A percentile compares a stretch with the other conserved stretches of the same genome.
Evolutionary conservation across 2,888 invertebrate species (phyloP).

Genomic region (Euspilapteryx auroguttella): DNA sequence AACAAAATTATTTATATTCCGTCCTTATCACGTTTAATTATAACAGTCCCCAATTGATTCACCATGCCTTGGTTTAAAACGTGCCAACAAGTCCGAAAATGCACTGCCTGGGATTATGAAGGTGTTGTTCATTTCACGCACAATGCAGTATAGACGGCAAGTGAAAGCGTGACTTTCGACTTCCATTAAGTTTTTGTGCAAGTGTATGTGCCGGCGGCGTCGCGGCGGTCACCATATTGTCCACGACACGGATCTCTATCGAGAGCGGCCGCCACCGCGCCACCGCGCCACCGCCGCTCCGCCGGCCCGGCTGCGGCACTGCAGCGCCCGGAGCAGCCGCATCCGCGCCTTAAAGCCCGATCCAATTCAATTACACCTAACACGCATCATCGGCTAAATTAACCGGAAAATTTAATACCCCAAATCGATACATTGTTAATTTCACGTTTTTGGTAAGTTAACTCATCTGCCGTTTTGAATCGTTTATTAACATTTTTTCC

Average conservation of each 20-base stretch:
- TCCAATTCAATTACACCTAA: conserved; percentile 14
- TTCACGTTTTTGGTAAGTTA: conserved; percentile 23
- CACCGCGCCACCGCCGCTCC: too few relatives aligned
- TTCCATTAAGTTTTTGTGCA: conserved; percentile 56
- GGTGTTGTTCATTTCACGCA: conserved; percentile 10
- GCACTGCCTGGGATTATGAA: too few relatives aligned
- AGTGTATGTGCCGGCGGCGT: conserved; percentile 8
- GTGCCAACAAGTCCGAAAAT: too few relatives aligned
- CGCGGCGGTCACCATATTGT: conserved; percentile 3
- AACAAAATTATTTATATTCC: too few relatives aligned
- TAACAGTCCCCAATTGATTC: too few relatives aligned
- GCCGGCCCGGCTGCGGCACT: conserved; percentile 1
- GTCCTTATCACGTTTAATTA: too few relatives aligned
- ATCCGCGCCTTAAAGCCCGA: background rate
- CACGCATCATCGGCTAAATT: conserved; percentile 36
- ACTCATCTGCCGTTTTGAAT: background rate
- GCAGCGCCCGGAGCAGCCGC: background rate
- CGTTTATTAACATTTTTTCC: too few relatives aligned
- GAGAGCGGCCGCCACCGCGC: too few relatives aligned
- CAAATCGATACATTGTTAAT: conserved; percentile 44
- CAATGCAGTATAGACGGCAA: conserved; percentile 43
- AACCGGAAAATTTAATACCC: conserved; percentile 52
- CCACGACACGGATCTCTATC: conserved; percentile 2
- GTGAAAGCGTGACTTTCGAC: conserved; percentile 60
- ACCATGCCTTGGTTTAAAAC: too few relatives aligned